Conservation (phyloP, 2,888 invertebrate genomes). For the Leucozona laternaria region DNA sequence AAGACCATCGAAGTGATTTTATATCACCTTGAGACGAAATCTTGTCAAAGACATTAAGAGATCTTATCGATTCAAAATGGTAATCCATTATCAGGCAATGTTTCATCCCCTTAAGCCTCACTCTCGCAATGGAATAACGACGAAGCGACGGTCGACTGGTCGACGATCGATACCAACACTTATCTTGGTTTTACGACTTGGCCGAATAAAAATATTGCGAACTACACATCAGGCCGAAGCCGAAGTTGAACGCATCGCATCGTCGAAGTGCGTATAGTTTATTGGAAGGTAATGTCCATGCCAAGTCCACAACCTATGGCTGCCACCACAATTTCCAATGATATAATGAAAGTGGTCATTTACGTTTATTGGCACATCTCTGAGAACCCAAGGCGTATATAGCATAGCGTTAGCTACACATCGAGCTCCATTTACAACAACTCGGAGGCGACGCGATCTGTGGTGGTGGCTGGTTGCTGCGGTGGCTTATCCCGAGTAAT, state of each 20-base stretch:
- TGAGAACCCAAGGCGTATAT: slow-evolving; percentile 8
- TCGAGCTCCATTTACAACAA: slow-evolving; percentile 3
- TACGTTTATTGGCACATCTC: slow-evolving; percentile 74
- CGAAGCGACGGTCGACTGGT: background rate
- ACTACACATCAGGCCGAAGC: slow-evolving; percentile 6
- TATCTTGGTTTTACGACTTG: slow-evolving; percentile 65
- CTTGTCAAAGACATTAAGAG: slow-evolving; percentile 66
- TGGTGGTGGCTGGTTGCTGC: background rate
- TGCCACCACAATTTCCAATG: slow-evolving; percentile 73
- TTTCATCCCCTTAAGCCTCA: slow-evolving; percentile 11
- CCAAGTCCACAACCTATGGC: slow-evolving; percentile 40
- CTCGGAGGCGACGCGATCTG: too few species aligned
- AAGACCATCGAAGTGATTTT: slow-evolving; percentile 61
- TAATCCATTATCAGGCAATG: slow-evolving; percentile 62
- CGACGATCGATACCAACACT: slow-evolving; percentile 64
- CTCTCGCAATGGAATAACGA: background rate
- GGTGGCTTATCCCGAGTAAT: slow-evolving; percentile 63
- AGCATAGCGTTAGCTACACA: background rate
- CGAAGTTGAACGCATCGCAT: background rate
- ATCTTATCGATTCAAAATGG: slow-evolving; percentile 64
- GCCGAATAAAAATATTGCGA: slow-evolving; percentile 62
- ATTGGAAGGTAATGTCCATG: slow-evolving; percentile 16
- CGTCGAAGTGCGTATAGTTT: slow-evolving; percentile 15
- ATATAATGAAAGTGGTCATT: slow-evolving; percentile 75
- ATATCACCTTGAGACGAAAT: slow-evolving; percentile 67